Base-by-base conservation (phyloP, 2,113 vertebrate genomes). In the Oreotrochilus melanogaster region DNA sequence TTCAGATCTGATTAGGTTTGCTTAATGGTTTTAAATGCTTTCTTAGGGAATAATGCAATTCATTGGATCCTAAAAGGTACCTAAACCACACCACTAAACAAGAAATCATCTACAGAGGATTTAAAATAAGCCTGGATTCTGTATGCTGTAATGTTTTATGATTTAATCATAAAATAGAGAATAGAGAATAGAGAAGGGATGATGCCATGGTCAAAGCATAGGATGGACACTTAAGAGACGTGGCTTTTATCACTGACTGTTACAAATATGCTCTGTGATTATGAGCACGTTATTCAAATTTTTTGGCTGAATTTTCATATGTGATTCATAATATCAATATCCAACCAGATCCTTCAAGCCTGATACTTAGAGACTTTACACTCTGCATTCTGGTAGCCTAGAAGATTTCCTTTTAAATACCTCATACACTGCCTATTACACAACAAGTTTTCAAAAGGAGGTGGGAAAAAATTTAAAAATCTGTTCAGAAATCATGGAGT, bases 311-410 rank as follows among this genome's bases (percentile, higher is more conserved):
- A 58, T 91, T 78, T 86, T 45, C 53, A 33, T 47, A 37, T n/a
- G 43, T 25, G 35, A 75, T 60, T 74, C 39, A 64, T 8, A 27
- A 21, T 42, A 84, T n/a, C 67, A 22, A 45, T 25, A 84, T 10
- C 25, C 31, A 71, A 47, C 5, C 42, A 66, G 33, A 62, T 18
- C 7, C 69, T 86, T 66, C 1, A 5, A 64, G 13, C 19, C 33
- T 25, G 14, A 54, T 53, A 35, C 27, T 54, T 61, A 30, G 35
- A 72, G 19, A 39, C 3, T 7, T 60, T 75, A 50, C 31, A 35
- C 30, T 66, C 24, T 39, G 15, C n/a, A n/a, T 75, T 92, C 73
- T 86, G 57, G 28, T 94, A 92, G 76, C 50, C 33, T 47, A 78
- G 12, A 58, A 53, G 9, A 25, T 62, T 73, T 84, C 37, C 42